Evolutionary conservation across 2,113 vertebrate genomes (phyloP), one percentile per base, ranked within the genome.

Genomic region (Neotragus pygmaeus): DNA sequence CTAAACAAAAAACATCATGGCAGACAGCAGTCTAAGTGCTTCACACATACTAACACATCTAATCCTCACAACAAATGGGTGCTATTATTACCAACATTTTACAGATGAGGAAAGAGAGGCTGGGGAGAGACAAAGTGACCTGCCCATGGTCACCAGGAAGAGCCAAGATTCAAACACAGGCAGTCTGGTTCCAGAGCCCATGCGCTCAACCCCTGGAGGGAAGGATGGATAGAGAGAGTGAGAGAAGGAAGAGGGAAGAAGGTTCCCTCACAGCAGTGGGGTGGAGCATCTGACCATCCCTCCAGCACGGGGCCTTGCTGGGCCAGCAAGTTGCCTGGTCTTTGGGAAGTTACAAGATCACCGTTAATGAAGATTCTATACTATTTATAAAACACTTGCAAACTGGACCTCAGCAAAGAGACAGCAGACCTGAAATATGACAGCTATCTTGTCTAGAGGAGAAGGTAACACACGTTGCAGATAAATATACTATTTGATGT

Each of bases 401-500:
- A 36, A 70, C 0, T 9, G 86, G 94, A 28, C 77, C 60, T 60
- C 53, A 89, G 75, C 53, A 92, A 91, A 95, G 85, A 94, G 94
- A 75, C 5, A 64, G n/a, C 21, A 82, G 82, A 89, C 91, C 83
- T 97, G 25, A 94, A 97, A 80, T 1, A 2, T 4, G n/a, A 66
- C 49, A 90, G 51, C 77, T 83, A 81, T 33, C 93, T 77, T 21
- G 30, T 87, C 96, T 91, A 84, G n/a, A 97, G 85, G 11, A 93
- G 53, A 39, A 97, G 62, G 87, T 93, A 94, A 62, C 97, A 89
- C 2, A 25, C 92, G 75, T 21, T 49, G 3, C 73, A 30, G 13
- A 33, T 82, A 95, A 97, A 95, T 55, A 95, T 84, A 84, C 87
- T 70, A 90, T 80, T 55, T 96, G 83, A 88, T 96, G 73, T 43